Base-by-base conservation (phyloP, 2,888 invertebrate species). In the Hartigia nigra region DNA sequence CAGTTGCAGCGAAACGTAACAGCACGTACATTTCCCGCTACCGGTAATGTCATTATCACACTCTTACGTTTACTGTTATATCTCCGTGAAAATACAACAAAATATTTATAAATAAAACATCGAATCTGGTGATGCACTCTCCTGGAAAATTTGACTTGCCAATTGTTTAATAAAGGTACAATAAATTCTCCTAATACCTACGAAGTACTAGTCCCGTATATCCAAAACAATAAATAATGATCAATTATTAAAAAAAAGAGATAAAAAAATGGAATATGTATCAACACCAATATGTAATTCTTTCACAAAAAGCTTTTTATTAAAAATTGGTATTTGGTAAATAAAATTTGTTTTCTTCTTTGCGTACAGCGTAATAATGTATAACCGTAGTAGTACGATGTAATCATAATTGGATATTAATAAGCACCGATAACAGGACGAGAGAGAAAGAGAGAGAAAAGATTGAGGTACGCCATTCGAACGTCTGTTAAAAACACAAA, bases 291-390 rank as follows among this genome's bases (percentile, higher is more conserved):
- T 55, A 14, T 72, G 72, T 72, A 31, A 36, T 76, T 85, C 80
- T 77, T 82, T 83, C 81, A 82, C 84, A 84, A 85, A 86, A 83
- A 78, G 79, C 80, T 76, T 86, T 87, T 87, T 86, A 86, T 86
- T 87, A 84, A 85, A 87, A 86, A 84, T 82, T 86, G 82, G 85
- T 85, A 87, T 86, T 86, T 85, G 85, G 86, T 85, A 86, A 87
- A 87, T 87, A 86, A 87, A 86, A 84, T 86, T 83, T 85, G 85
- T 86, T 84, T 85, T 84, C 84, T 80, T 81, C 79, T 80, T 83
- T 83, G 83, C 84, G 81, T 84, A 86, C 82, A 85, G 85, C 87
- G 84, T 85, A 84, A 55, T 55, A 55, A 84, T 82, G 76, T 84
- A 86, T 82, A 79, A 84, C 85, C 81, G 83, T 83, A 85, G 85